Conservation (phyloP, 2,888 invertebrate species). For the Heliothis peltigera region DNA sequence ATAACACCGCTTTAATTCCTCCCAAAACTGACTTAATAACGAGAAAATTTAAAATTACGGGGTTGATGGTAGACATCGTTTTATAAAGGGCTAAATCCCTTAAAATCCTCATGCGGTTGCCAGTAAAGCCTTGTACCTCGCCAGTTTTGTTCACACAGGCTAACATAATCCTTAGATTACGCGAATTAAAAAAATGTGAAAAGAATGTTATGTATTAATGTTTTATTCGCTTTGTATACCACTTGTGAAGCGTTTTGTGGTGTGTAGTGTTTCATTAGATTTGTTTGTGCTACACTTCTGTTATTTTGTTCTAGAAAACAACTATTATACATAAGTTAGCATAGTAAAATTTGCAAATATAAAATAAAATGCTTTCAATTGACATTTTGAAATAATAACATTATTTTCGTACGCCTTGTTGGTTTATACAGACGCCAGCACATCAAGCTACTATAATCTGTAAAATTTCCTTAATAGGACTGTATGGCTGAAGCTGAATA, state of each 20-base stretch:
- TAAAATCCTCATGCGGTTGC: slow-evolving; percentile 79
- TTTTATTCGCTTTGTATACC: slow-evolving; percentile 51
- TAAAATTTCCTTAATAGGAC: no score
- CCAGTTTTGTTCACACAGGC: slow-evolving; percentile 75
- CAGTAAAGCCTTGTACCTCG: slow-evolving; percentile 77
- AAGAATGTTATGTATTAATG: slow-evolving; percentile 57
- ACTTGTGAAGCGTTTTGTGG: slow-evolving; percentile 29
- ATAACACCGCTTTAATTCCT: slow-evolving; percentile 47
- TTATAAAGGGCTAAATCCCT: slow-evolving; percentile 75
- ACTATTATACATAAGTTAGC: no score
- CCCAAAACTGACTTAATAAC: slow-evolving; percentile 50
- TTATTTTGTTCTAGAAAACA: not conserved
- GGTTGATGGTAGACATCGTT: slow-evolving; percentile 63
- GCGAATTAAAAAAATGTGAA: slow-evolving; percentile 69
- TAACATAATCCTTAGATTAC: slow-evolving; percentile 77
- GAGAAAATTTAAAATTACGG: slow-evolving; percentile 62
- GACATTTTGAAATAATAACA: no score
- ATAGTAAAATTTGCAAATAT: no score
- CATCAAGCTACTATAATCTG: no score
- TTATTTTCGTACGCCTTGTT: no score
- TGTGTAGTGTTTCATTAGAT: slow-evolving; percentile 25
- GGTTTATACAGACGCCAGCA: no score
- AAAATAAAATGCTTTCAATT: no score
- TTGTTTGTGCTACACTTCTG: slow-evolving; percentile 18
- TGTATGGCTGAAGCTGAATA: no score